phyloP scores from a whole-genome alignment of 2,797 vertebrate genomes.

The Spheniscus humboldti region DNA sequence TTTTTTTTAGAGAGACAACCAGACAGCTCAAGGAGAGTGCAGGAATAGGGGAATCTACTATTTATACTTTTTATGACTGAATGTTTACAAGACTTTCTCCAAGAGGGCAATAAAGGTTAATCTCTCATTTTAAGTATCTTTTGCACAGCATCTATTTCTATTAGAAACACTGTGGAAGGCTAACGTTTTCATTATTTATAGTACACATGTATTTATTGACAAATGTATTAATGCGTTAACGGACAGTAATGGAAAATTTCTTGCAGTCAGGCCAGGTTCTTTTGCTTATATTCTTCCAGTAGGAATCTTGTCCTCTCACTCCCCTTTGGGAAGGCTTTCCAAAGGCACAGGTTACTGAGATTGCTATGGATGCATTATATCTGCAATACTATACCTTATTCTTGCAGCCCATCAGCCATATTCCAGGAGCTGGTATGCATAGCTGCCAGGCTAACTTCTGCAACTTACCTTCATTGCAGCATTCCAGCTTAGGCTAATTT shows the following conservation, averaged over 20 bases:
- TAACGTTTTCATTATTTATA: not conserved
- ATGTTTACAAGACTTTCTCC: not conserved
- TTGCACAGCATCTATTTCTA: not conserved
- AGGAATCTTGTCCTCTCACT: not conserved
- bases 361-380: not conserved
- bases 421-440: not conserved
- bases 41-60: not conserved
- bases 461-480: not conserved
- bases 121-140: not conserved
- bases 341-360: not conserved
- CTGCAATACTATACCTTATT: not conserved
- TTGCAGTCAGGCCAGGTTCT: not conserved
- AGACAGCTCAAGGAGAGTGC: not conserved
- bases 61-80: not conserved
- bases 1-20: not conserved
- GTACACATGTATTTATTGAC: not conserved
- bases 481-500: not conserved
- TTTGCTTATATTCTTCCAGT: not conserved
- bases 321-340: not conserved
- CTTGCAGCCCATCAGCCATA: not conserved
- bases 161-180: not conserved
- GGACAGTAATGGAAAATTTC: not conserved
- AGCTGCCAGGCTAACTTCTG: not conserved
- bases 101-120: not conserved
- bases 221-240: not conserved